Evolutionary conservation across 2,113 vertebrate species (phyloP), one percentile per base, ranked within the genome.

Genomic region (Channa maculata): DNA sequence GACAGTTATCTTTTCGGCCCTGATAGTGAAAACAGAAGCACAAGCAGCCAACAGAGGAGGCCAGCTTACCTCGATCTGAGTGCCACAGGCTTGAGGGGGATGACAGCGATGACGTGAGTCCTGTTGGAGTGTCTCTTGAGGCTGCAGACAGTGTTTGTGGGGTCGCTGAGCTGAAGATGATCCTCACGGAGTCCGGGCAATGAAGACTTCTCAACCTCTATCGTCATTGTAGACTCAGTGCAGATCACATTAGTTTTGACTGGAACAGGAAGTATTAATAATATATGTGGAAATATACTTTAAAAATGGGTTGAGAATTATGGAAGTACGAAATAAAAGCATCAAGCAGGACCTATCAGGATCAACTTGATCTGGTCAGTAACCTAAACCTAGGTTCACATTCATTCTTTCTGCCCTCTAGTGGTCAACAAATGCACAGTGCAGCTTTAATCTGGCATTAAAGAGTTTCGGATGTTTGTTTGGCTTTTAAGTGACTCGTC

Each of bases 71-170:
- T 90, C 81, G 34, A 91, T 77, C 77, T 90, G 69, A 54, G 93
- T 94, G 12, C 93, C 93, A 43, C 93, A 94, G 0, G 80, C 65
- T 89, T 93, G 51, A 93, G 92, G 13, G 88, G 91, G 61, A 94
- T 7, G 13, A 78, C 24, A 0, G 61, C 89, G 11, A 93, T 60
- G 34, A 92, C 3, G 65, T 94, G 90, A 6, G 89, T 86, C 34
- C 57, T 74, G 85, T 93, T 94, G 46, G 92, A 93, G 54, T 71
- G 62, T 3, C 3, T 66, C 33, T 69, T 49, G 1, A 93, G 82
- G 77, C 62, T 84, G 82, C 93, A 94, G 37, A n/a, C 48, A 0
- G 60, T 65, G 85, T 88, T 88, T 41, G 33, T 9, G 53, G 81
- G 48, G 34, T 94, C 93, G 36, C 15, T 90, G 60, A 94, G 91